Evolutionary conservation across 2,113 vertebrate species (phyloP), one percentile per base, ranked within the genome.

Genomic region (Cynopterus brachyotis): DNA sequence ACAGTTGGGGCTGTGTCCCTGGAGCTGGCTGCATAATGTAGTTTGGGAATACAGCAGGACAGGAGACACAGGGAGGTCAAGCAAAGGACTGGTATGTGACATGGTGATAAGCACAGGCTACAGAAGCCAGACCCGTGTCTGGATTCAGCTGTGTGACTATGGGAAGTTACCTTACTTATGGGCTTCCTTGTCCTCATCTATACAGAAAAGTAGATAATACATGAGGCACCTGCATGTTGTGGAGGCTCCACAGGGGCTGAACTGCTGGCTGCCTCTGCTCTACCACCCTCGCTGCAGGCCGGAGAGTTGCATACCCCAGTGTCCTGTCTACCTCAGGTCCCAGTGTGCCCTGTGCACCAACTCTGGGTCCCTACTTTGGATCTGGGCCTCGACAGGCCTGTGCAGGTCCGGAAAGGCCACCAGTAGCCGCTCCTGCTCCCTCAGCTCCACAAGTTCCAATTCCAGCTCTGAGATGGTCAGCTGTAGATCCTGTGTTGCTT

Each of bases 351-450:
- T 37, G 17, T 7, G 60, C 26, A 40, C 40, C 62, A 22, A 3
- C 28, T 53, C 66, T 0, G 2, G 42, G 10, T 4, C 45, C 99
- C 97, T 99, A 99, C 99, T 99, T 97, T 99, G 99, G 94, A 99
- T 98, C 94, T 96, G 98, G 1, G 42, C 47, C 88, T 98, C 97
- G 0, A 67, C 0, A 2, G 98, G 97, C 32, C 92, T 32, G 37
- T 98, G 98, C 78, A 99, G 99, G 76, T 99, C 99, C 0, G 99
- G 99, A 95, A 99, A 99, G 82, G 99, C 98, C 97, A 99, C 99
- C 96, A 99, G 95, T 87, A 99, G 98, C 91, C 96, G 98, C 93
- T 99, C 99, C 78, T 98, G 98, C 95, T 99, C 98, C 79, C 53
- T 96, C 73, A 99, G 97, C 95, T 99, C 97, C 66, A 32, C 92